These are phyloP conservation scores for Scylla paramamosain DNA, from an alignment of 1,140 invertebrate species.

Conservation along the genomic window DNA sequence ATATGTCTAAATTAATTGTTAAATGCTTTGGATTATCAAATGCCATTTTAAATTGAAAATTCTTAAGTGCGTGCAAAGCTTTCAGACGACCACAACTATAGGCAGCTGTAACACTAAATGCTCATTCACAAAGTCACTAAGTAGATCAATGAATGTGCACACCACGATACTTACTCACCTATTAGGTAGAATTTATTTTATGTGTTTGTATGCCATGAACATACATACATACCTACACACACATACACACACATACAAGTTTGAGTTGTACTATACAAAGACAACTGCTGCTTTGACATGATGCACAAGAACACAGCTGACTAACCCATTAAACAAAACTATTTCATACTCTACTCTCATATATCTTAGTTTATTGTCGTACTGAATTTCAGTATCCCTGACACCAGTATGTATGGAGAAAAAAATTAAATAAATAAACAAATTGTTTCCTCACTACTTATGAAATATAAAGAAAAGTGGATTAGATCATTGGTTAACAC, in stretches of 20 bases:
- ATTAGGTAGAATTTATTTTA: slow-evolving; percentile 22
- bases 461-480: not conserved
- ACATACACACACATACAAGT: not conserved
- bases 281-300: not conserved
- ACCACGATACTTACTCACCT: slow-evolving; percentile 37
- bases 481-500: not conserved
- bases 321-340: not conserved
- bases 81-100: not conserved
- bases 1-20: not conserved
- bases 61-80: not conserved
- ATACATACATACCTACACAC: not conserved
- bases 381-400: not conserved
- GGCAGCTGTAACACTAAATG: not conserved
- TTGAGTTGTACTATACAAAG: slow-evolving; percentile 12
- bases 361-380: not conserved
- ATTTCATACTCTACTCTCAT: not conserved
- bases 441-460: not conserved
- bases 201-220: slow-evolving; percentile 32
- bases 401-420: too few relatives aligned
- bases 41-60: not conserved
- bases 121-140: slow-evolving; percentile 1
- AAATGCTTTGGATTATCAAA: not conserved
- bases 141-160: not conserved
- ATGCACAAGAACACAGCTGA: not conserved
- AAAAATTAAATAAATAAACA: too few relatives aligned